Conservation (phyloP, 2,113 vertebrate species). For the Phoxinus phoxinus region DNA sequence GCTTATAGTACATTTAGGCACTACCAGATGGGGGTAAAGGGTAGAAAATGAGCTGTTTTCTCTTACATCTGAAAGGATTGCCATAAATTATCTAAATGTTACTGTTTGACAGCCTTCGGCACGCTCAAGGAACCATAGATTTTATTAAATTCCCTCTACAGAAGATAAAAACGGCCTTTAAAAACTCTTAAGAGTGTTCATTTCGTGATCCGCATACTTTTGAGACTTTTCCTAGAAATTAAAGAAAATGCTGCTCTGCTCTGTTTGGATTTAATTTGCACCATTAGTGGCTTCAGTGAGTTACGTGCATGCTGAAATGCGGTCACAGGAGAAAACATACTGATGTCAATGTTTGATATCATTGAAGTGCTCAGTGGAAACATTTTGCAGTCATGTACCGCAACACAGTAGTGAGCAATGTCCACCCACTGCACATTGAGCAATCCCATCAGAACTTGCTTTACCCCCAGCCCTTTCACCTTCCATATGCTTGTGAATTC, state of each 20-base stretch:
- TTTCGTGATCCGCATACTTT: background rate
- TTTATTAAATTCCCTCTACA: slow-evolving; percentile 10
- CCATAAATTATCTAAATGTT: slow-evolving; percentile 42
- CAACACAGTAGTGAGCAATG: background rate
- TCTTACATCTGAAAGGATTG: background rate
- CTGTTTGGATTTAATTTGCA: slow-evolving; percentile 10
- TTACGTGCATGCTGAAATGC: slow-evolving; percentile 1
- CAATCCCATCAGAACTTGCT: slow-evolving; percentile 11
- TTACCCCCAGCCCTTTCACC: background rate
- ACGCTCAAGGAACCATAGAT: background rate
- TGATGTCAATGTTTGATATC: slow-evolving; percentile 9
- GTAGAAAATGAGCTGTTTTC: slow-evolving; percentile 28
- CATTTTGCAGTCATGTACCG: background rate
- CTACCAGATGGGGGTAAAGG: slow-evolving; percentile 24
- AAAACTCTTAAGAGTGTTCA: background rate
- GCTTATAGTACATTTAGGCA: slow-evolving; percentile 12
- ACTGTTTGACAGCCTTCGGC: slow-evolving; percentile 24
- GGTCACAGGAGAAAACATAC: background rate
- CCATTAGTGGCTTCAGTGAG: background rate
- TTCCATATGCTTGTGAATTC: slow-evolving; percentile 3
- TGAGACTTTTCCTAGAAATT: background rate
- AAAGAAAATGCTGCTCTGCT: background rate
- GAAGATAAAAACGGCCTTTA: slow-evolving; percentile 1
- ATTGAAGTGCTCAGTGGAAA: slow-evolving; percentile 9
- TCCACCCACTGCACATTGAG: background rate